These are phyloP conservation scores for Prosapia bicincta DNA, from an alignment of 2,888 invertebrate genomes.

Conservation along the genomic window DNA sequence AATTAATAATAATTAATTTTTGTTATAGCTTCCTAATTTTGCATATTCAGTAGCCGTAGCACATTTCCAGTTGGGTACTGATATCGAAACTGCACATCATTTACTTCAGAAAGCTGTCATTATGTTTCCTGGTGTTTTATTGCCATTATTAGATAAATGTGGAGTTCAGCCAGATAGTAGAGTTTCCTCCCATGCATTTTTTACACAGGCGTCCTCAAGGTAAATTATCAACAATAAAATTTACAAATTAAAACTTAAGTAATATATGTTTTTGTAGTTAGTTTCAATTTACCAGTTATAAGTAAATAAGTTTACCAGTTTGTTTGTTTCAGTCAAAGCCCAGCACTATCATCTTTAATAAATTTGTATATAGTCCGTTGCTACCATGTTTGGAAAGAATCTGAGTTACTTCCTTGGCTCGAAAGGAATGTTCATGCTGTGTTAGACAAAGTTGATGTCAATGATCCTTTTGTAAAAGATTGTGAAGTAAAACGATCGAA, in stretches of 20 bases:
- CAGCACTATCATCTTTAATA: conserved; percentile 65
- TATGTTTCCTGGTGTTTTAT: conserved; percentile 76
- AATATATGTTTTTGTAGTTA: too few relatives aligned
- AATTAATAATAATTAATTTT: too few relatives aligned
- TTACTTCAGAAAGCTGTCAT: conserved; percentile 71
- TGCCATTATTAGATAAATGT: conserved; percentile 71
- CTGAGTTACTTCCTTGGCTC: conserved; percentile 69
- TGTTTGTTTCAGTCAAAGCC: conserved; percentile 39
- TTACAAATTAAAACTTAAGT: too few relatives aligned
- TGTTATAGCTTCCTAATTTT: conserved; percentile 75
- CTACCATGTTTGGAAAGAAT: conserved; percentile 75
- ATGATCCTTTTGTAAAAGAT: conserved; percentile 58
- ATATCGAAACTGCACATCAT: conserved; percentile 52
- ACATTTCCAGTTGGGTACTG: conserved; percentile 56
- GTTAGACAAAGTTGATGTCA: conserved; percentile 59
- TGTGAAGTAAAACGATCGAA: conserved; percentile 58
- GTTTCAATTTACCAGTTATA: too few relatives aligned
- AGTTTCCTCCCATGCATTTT: conserved; percentile 55
- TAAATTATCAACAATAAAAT: too few relatives aligned
- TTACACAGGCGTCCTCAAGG: conserved; percentile 47
- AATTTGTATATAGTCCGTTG: conserved; percentile 70
- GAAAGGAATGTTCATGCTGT: conserved; percentile 66
- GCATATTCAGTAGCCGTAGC: conserved; percentile 78
- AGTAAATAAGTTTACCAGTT: too few relatives aligned
- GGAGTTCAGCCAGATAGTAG: conserved; percentile 65